Percentiles rank a stretch among this genome's conserved stretches.
Evolutionary conservation across 2,797 vertebrate genomes (phyloP).

Genomic region (Rhodeus uyekii): DNA sequence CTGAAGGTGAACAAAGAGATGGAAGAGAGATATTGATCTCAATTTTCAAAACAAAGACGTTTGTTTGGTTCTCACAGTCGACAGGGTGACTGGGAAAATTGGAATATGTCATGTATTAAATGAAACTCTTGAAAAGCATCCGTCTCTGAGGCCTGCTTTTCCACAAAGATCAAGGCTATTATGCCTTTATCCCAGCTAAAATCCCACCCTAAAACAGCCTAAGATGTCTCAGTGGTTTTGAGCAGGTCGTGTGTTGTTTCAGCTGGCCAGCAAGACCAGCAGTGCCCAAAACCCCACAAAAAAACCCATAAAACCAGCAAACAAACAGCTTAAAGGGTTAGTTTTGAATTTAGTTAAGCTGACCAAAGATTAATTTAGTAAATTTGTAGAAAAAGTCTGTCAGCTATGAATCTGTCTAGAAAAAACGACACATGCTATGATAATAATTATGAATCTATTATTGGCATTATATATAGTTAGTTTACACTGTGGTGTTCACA

Average conservation of each 20-base stretch:
- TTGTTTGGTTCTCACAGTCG: slow-evolving; percentile 52
- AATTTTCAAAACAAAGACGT: slow-evolving; percentile 67
- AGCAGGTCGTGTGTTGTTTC: background rate
- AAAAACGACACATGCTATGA: background rate
- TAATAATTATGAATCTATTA: background rate
- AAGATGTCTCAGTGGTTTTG: background rate
- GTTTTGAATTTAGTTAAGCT: background rate
- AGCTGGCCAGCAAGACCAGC: too few relatives aligned
- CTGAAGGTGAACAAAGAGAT: slow-evolving; percentile 65
- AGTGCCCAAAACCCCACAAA: background rate
- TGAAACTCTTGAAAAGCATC: background rate
- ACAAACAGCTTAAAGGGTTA: too few relatives aligned
- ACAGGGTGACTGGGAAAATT: slow-evolving; percentile 5
- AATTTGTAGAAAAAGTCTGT: background rate
- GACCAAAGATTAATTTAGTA: background rate
- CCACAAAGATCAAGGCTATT: slow-evolving; percentile 12
- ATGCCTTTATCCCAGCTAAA: background rate
- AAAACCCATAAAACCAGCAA: background rate
- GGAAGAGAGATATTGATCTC: slow-evolving; percentile 71
- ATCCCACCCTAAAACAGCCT: background rate
- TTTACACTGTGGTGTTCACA: background rate
- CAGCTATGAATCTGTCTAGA: background rate
- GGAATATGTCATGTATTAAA: slow-evolving; percentile 7
- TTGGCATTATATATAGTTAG: background rate
- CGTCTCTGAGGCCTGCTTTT: background rate